Percentiles rank a stretch among this genome's conserved stretches.
Conservation (phyloP, 1,140 invertebrate species). For the Asobara japonica region DNA sequence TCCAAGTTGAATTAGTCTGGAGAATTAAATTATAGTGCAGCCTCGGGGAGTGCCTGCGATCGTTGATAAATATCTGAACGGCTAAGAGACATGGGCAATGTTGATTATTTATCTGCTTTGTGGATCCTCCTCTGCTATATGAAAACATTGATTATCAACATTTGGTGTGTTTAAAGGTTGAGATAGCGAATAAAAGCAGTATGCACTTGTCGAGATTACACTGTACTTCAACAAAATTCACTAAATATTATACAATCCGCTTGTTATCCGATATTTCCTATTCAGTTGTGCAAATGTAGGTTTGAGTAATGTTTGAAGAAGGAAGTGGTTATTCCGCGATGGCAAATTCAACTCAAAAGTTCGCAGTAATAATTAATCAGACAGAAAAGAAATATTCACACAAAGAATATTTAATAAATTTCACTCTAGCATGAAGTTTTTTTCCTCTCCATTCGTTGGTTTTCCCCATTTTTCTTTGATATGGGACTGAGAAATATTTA, state of each 20-base stretch:
- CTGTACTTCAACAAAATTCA: conserved; percentile 1
- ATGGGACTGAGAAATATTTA: conserved; percentile 7
- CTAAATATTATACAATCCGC: conserved; percentile 4
- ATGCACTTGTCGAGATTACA: too few species aligned
- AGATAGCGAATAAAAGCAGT: too few species aligned
- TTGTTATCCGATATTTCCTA: conserved; percentile 7
- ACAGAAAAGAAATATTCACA: background rate
- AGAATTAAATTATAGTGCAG: background rate
- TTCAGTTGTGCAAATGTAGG: background rate
- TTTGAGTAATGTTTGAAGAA: conserved; percentile 54
- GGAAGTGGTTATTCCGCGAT: conserved; percentile 53
- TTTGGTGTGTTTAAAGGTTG: too few species aligned
- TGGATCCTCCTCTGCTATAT: too few species aligned
- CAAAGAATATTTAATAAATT: background rate
- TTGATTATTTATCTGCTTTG: too few species aligned
- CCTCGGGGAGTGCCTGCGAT: too few species aligned
- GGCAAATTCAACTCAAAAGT: background rate
- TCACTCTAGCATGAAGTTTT: background rate
- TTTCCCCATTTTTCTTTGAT: background rate
- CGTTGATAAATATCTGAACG: too few species aligned
- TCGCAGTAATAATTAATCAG: background rate
- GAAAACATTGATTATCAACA: too few species aligned
- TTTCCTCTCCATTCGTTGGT: background rate
- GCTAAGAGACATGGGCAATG: too few species aligned
- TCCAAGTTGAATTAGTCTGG: background rate